Evolutionary conservation across 2,797 vertebrate species (phyloP), one percentile per base, ranked within the genome.

Genomic region (Pteropus rufus): DNA sequence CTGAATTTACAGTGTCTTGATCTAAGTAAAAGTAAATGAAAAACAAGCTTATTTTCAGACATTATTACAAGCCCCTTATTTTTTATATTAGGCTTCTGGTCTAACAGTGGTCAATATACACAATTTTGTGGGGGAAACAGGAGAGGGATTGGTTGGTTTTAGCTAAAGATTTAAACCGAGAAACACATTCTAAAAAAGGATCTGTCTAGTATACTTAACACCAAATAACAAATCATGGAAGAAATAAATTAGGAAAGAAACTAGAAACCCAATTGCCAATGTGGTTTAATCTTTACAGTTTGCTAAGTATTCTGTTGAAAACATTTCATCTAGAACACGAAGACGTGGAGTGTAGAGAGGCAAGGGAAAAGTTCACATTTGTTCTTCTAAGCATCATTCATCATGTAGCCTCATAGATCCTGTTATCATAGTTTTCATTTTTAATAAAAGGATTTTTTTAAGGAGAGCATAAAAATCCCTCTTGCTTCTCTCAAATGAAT

Each of bases 1-100:
- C 31, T 79, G 31, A 88, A 56, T 89, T 82, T 94, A 44, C 31
- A 83, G 34, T 94, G 70, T 91, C 76, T 87, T 79, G 26, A 29
- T 60, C 39, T 26, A 64, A 58, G 26, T 86, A 94, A 91, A 93
- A 87, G 65, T 31, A 95, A 85, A 82, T 79, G 19, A 80, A 89
- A 91, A 70, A 75, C 10, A 76, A 82, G 31, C 46, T 86, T 89
- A 67, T 64, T 82, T 91, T 86, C 39, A 93, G 93, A 46, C 49
- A 64, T 56, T 76, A 90, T 95, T 62, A 52, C 69, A 23, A 83
- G 24, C 26, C 15, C 4, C 49, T 72, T 65, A 54, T 91, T 84
- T 77, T 96, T 46, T 86, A 36, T 81, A 65, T 80, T 44, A 54
- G 94, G 41, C 31, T 93, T 91, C 81, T 80, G 23, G 46, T 80